Percentiles rank a stretch among this genome's conserved stretches.
phyloP scores from a whole-genome alignment of 2,113 vertebrate species.

The Platysternon megacephalum region DNA sequence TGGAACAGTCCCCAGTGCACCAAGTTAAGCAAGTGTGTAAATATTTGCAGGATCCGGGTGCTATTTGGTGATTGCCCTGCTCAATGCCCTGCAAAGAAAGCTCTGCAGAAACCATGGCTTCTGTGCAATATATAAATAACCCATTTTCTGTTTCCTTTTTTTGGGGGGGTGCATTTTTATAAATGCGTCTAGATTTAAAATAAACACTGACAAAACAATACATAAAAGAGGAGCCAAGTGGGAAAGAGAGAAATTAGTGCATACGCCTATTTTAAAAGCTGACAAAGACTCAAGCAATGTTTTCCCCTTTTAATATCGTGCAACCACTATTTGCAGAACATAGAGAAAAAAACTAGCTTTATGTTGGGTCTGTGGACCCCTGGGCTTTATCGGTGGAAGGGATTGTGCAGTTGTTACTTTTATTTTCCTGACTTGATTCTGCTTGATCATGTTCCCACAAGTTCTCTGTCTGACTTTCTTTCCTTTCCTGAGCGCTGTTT shows the following conservation, averaged over 20 bases:
- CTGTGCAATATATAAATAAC: constrained; percentile 3
- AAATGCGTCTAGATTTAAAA: constrained; percentile 18
- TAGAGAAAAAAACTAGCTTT: not conserved
- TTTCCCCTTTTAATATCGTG: constrained; percentile 31
- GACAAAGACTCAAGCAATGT: not conserved
- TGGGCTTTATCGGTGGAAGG: not conserved
- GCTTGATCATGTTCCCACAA: not conserved
- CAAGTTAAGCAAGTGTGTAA: fast-evolving
- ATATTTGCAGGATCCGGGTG: not conserved
- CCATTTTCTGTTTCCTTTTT: not conserved
- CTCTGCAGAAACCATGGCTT: not conserved
- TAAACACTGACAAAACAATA: not conserved
- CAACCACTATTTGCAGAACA: not conserved
- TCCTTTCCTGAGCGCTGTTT: not conserved
- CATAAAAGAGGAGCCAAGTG: not conserved
- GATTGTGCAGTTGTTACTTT: not conserved
- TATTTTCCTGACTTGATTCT: not conserved
- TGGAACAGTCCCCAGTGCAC: fast-evolving
- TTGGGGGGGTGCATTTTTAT: not conserved
- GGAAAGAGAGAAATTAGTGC: constrained; percentile 3
- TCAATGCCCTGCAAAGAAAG: not conserved
- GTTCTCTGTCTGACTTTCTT: not conserved
- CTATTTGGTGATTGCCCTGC: not conserved
- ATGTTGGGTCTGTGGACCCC: not conserved
- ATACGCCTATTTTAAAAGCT: constrained; percentile 55